Evolutionary conservation across 2,113 vertebrate genomes (phyloP), one percentile per base, ranked within the genome.

Genomic region (Smithornis capensis): DNA sequence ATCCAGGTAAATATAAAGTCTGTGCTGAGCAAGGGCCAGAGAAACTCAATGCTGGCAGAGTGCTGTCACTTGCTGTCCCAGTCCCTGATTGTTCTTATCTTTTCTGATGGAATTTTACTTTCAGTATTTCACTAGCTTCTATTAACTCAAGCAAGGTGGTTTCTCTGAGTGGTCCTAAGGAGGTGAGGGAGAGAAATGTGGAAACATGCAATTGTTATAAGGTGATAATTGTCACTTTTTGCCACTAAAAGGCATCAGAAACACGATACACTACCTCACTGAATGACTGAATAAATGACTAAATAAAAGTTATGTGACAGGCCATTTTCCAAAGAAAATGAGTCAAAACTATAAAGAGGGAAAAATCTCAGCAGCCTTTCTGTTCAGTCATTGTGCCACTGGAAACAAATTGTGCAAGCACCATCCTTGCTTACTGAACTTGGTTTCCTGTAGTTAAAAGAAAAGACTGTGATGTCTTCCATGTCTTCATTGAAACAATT

Each of bases 181-280:
- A 53, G 28, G 15, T 67, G 37, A 45, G 27, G 56, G 56, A 47
- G 42, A 75, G 75, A 59, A 87, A 45, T 27, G 18, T 49, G 17
- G 10, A 27, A 77, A 27, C 1, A 8, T 4, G 15, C 45, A 14
- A n/a, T 33, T n/a, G 9, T 63, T 85, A 16, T 0, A 50, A 24
- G 13, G 29, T 63, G 29, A 3, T 63, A 42, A 11, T 57, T 74
- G 45, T 57, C 10, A 28, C 28, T 37, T 78, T 3, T 62, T 18
- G 1, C 35, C 50, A 40, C n/a, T n/a, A 67, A 42, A 74, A 89
- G 6, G 2, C 27, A 35, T 68, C 35, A 35, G 55, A 75, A 83
- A n/a, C 0, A 1, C 19, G 44, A 28, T 19, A 68, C 0, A 0
- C 10, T 52, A 56, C 44, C 35, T 78, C 47, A 44, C 14, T 68